A percentile compares a stretch with the other conserved stretches of the same genome.
These are phyloP conservation scores for Bombylius discolor DNA, from an alignment of 2,888 invertebrate genomes.

Conservation along the genomic window DNA sequence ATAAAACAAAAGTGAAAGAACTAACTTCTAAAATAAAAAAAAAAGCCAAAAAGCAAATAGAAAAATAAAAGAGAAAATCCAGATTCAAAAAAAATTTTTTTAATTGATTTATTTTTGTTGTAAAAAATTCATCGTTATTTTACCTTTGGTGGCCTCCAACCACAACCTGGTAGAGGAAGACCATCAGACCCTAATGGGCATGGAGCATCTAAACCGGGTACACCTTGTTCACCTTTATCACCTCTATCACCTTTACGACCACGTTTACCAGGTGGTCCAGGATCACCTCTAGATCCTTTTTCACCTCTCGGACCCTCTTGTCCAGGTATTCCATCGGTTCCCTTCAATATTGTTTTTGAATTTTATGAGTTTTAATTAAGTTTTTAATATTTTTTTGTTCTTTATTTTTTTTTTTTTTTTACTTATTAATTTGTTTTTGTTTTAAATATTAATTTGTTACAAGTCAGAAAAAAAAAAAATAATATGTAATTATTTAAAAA, in stretches of 20 bases:
- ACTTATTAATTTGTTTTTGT: too few relatives aligned
- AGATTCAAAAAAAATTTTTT: neutral
- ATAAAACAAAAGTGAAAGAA: too few relatives aligned
- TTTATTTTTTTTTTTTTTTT: too few relatives aligned
- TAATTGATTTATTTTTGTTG: too few relatives aligned
- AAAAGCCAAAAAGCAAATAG: neutral
- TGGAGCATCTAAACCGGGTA: constrained; percentile 96
- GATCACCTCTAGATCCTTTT: constrained; percentile 67
- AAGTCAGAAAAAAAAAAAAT: neutral
- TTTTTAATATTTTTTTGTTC: constrained; percentile 3
- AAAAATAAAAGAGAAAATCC: neutral
- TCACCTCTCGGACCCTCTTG: constrained; percentile 86
- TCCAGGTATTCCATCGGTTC: constrained; percentile 87
- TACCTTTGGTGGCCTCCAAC: constrained; percentile 83
- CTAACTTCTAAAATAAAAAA: neutral
- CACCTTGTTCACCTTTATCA: constrained; percentile 89
- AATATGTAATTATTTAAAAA: constrained; percentile 7
- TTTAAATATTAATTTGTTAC: neutral
- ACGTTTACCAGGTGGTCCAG: constrained; percentile 72
- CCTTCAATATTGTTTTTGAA: constrained; percentile 24
- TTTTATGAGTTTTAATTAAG: constrained; percentile 6
- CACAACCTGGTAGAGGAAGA: constrained; percentile 89
- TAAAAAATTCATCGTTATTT: too few relatives aligned
- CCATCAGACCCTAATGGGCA: constrained; percentile 95
- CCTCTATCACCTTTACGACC: constrained; percentile 88